phyloP scores from a whole-genome alignment of 2,888 invertebrate genomes.

The Ectobius pallidus region DNA sequence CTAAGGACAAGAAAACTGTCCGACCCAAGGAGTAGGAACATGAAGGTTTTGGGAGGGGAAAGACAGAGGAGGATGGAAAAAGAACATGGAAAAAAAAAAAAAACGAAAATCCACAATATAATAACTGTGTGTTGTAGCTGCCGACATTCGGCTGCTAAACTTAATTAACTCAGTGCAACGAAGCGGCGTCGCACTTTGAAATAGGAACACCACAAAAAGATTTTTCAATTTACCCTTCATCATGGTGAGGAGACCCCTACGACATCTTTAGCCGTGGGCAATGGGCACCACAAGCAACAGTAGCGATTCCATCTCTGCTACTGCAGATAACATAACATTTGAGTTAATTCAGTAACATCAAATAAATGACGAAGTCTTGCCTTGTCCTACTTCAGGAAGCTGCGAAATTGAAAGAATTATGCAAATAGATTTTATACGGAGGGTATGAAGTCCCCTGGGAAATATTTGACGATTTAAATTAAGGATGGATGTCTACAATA shows the following conservation, averaged over 20 bases:
- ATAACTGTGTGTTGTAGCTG: not conserved
- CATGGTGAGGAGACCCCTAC: not conserved
- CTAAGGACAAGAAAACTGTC: too few relatives aligned
- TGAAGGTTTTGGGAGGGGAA: not conserved
- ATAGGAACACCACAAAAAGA: not conserved
- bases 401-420: too few relatives aligned
- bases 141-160: slow-evolving; percentile 7
- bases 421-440: too few relatives aligned
- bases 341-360: too few relatives aligned
- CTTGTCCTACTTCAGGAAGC: too few relatives aligned
- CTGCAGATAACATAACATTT: not conserved
- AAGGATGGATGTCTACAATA: too few relatives aligned
- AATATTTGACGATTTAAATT: too few relatives aligned
- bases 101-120: not conserved
- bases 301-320: not conserved
- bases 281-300: not conserved
- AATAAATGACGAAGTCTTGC: too few relatives aligned
- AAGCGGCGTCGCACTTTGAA: not conserved
- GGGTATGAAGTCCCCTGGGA: too few relatives aligned
- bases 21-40: too few relatives aligned
- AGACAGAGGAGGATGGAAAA: not conserved
- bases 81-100: not conserved
- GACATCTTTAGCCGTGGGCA: too few relatives aligned
- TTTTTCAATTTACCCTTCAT: not conserved
- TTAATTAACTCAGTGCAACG: not conserved